A percentile compares a stretch with the other conserved stretches of the same genome.
phyloP scores from a whole-genome alignment of 2,888 invertebrate genomes.

The Harmothoe impar region DNA sequence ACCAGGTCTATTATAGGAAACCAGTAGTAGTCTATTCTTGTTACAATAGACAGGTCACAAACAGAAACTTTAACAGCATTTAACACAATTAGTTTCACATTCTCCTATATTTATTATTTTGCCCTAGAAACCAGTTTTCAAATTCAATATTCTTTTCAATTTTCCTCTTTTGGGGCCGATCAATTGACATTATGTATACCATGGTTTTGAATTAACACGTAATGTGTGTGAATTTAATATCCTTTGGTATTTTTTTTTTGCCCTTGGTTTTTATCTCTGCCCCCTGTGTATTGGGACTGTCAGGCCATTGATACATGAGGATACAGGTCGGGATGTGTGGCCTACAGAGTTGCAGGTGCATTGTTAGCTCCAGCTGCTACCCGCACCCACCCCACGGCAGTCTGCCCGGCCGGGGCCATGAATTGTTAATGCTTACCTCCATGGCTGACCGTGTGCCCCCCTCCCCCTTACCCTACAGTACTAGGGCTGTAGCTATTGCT shows the following conservation, averaged over 20 bases:
- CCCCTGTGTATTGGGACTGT: not conserved
- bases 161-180: no score
- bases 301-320: not conserved
- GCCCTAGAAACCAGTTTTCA: no score
- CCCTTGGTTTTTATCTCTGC: no score
- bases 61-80: not conserved
- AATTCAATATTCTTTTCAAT: no score
- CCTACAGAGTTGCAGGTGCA: constrained; percentile 19
- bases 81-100: no score
- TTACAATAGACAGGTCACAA: not conserved
- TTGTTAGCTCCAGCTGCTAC: constrained; percentile 16
- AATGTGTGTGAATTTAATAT: no score
- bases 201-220: no score
- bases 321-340: not conserved
- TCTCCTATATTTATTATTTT: no score
- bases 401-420: not conserved
- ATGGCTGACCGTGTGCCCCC: not conserved
- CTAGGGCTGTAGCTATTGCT: not conserved
- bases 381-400: not conserved
- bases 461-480: not conserved
- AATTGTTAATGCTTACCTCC: constrained; percentile 26
- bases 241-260: no score
- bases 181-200: no score
- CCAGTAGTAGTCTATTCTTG: not conserved
- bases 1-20: constrained; percentile 34